Base-by-base conservation (phyloP, 2,888 invertebrate genomes). In the Pardosa pseudoannulata region DNA sequence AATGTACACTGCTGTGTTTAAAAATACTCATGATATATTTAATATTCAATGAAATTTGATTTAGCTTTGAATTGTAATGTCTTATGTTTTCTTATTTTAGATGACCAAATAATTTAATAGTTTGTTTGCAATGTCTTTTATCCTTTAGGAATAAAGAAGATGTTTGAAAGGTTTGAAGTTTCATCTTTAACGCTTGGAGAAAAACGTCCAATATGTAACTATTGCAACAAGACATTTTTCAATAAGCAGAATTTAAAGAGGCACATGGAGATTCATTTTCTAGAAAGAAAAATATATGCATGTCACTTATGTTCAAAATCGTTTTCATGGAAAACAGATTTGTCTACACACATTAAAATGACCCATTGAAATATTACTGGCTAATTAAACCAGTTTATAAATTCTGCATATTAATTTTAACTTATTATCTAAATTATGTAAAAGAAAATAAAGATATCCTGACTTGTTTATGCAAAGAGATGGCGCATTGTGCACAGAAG, bases 261-360 rank as follows among this genome's bases (percentile, higher is more conserved):
- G 1, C 72, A 72, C 41, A 72, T 72, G 72, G 50, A 72, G 19
- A 50, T 72, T 23, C 72, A 72, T 56, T 50, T 36, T 29, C 27
- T 28, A 32, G n/a, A 31, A 56, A 46, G 72, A 56, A 72, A 72
- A 56, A 11, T 31, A 13, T 72, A 72, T 23, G 31, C 50, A 19
- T 72, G 72, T 16, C 50, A 72, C 31, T 56, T 56, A 1, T 72
- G 72, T 27, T 29, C 50, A n/a, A 72, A 56, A 32, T 56, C 50
- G 1, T 72, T 72, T 27, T 72, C 72, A 7, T 72, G 72, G 72
- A 72, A 56, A 29, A 72, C 50, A 11, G 72, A 72, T 46, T 23
- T 72, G 19, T 32, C 31, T 9, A 50, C 56, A 6, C 72, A 72
- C n/a, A 29, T 72, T 31, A 50, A 16, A 56, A 56, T 56, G 56